Evolutionary conservation across 2,113 vertebrate species (phyloP), one percentile per base, ranked within the genome.

Genomic region (Platanista minor): DNA sequence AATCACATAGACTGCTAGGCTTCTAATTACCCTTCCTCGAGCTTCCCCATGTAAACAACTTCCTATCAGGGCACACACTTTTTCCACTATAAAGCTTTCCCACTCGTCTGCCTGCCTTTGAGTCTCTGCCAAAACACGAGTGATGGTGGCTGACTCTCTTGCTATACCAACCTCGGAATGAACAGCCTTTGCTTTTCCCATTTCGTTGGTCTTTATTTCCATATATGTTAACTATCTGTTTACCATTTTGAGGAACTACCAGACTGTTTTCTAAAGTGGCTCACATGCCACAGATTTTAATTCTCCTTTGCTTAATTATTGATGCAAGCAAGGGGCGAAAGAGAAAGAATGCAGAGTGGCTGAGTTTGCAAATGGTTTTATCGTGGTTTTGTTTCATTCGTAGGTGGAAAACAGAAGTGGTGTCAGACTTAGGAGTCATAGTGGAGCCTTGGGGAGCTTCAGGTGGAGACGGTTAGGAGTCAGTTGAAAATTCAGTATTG

Each of bases 361-460:
- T 1, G 1, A 8, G 20, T n/a, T 17, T 62, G 49, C 43, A 43
- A 23, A 71, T 21, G 17, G 6, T 2, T 62, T 39, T 20, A 2
- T 8, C 0, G 0, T 2, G 9, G 10, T 3, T 1, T 29, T 31
- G 57, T 66, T 46, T 64, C 12, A 17, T 6, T 43, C 27, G 33
- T 0, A 0, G 5, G 77, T 46, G 15, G 54, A 36, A 17, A 21
- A 64, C 8, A 75, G 25, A 67, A n/a, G 10, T 33, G 49, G 1
- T 49, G 74, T 94, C 43, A 86, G 71, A 81, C 31, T 29, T 27
- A 31, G 25, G 59, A 20, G 20, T 92, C 36, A 23, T 6, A 5
- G 8, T 2, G 21, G 8, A 3, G 39, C 62, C 33, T 61, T 49
- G 49, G 41, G 43, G 18, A 23, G 1, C 10, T 57, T 59, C 5